These are phyloP conservation scores for Halcyon badia DNA, from an alignment of 2,797 vertebrate genomes.

Conservation along the genomic window DNA sequence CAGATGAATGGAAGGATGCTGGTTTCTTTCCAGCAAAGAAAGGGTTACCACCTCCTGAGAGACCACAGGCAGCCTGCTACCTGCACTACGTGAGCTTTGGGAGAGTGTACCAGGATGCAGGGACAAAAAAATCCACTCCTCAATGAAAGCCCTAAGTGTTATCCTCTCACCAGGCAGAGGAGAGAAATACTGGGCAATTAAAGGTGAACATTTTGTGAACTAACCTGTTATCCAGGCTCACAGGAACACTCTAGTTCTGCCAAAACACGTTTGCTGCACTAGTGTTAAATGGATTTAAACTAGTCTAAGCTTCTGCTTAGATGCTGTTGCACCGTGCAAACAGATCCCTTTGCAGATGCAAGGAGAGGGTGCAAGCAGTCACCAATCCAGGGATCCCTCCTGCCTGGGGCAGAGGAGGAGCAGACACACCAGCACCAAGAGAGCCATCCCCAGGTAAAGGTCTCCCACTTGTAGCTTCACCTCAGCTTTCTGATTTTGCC, in stretches of 20 bases:
- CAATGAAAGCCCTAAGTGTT: background rate
- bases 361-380: background rate
- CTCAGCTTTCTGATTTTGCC: background rate
- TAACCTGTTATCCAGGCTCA: background rate
- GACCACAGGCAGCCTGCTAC: background rate
- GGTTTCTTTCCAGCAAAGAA: background rate
- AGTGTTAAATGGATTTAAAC: background rate
- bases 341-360: background rate
- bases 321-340: background rate
- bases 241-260: background rate
- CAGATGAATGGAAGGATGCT: background rate
- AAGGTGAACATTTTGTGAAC: background rate
- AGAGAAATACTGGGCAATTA: background rate
- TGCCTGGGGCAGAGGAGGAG: background rate
- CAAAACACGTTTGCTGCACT: background rate
- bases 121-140: background rate
- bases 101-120: accelerated
- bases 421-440: background rate
- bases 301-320: background rate
- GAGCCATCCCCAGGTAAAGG: background rate
- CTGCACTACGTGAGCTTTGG: background rate
- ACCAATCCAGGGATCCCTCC: background rate
- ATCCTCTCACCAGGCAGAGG: background rate
- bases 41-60: background rate
- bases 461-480: background rate